These are phyloP conservation scores for Dermochelys coriacea DNA, from an alignment of 2,797 vertebrate species.

Conservation along the genomic window DNA sequence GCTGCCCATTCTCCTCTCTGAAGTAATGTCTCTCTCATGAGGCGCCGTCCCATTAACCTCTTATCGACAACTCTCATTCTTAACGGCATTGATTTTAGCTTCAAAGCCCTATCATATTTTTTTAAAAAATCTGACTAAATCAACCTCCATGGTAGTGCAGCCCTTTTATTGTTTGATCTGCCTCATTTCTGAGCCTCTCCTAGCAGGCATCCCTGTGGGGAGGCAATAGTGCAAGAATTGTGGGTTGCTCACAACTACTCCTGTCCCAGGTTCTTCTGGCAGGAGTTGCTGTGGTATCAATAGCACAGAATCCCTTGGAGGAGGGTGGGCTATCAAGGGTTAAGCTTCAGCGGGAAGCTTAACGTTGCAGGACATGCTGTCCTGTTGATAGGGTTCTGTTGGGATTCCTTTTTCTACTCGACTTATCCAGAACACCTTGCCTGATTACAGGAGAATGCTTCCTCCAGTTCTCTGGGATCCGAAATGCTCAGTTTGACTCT, in stretches of 20 bases:
- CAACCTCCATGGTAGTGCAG: not conserved
- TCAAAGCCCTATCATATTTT: slow-evolving; percentile 17
- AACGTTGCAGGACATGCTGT: not conserved
- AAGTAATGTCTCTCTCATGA: rapidly evolving
- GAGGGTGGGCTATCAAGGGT: not conserved
- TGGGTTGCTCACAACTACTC: not conserved
- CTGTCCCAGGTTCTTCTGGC: not conserved
- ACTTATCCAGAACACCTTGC: not conserved
- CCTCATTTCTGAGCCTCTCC: not conserved
- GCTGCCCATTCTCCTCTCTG: not conserved
- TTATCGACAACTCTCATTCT: not conserved
- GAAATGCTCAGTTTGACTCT: not conserved
- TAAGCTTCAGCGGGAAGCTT: not conserved
- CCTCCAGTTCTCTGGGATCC: not conserved
- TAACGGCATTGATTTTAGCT: not conserved
- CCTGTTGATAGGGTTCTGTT: not conserved
- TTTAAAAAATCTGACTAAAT: not conserved
- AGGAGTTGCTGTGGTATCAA: not conserved
- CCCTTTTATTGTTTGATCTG: not conserved
- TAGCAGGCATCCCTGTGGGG: too few species aligned
- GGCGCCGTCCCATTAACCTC: not conserved
- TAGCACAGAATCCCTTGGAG: not conserved
- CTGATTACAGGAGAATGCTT: not conserved
- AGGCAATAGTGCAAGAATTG: not conserved
- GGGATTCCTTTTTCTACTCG: not conserved